phyloP scores from a whole-genome alignment of 1,140 invertebrate species.

The Cotesia vestalis region DNA sequence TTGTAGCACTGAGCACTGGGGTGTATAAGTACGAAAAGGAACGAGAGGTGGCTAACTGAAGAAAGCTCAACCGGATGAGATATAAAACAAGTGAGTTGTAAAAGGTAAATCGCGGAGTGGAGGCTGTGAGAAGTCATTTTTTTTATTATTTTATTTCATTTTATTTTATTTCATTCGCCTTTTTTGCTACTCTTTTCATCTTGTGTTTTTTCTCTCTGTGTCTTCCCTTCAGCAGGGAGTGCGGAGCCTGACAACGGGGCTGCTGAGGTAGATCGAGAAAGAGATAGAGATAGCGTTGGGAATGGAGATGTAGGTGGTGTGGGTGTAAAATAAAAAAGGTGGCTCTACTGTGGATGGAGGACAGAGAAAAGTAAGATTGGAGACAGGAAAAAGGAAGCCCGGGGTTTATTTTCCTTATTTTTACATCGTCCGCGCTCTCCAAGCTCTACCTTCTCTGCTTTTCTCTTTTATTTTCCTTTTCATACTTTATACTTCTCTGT shows the following conservation, averaged over 20 bases:
- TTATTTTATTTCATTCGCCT: constrained; percentile 21
- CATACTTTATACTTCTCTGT: constrained; percentile 10
- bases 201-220: constrained; percentile 6
- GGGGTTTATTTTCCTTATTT: constrained; percentile 50
- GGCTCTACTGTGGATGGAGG: constrained; percentile 15
- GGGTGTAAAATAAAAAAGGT: constrained; percentile 9
- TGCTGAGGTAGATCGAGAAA: background rate
- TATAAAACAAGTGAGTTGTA: constrained; percentile 58
- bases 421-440: constrained; percentile 36
- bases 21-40: too few relatives aligned
- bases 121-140: constrained; percentile 52
- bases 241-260: background rate
- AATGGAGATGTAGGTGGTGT: background rate
- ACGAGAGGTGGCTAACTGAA: background rate
- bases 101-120: constrained; percentile 59
- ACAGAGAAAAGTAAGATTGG: constrained; percentile 46
- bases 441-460: constrained; percentile 13
- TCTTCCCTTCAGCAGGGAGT: background rate
- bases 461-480: constrained; percentile 8
- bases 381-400: constrained; percentile 49
- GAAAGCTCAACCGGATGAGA: constrained; percentile 34
- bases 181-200: constrained; percentile 37
- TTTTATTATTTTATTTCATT: constrained; percentile 46
- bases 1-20: background rate
- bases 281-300: background rate